Conservation (phyloP, 1,140 invertebrate species). For the Zaprionus vittiger region DNA sequence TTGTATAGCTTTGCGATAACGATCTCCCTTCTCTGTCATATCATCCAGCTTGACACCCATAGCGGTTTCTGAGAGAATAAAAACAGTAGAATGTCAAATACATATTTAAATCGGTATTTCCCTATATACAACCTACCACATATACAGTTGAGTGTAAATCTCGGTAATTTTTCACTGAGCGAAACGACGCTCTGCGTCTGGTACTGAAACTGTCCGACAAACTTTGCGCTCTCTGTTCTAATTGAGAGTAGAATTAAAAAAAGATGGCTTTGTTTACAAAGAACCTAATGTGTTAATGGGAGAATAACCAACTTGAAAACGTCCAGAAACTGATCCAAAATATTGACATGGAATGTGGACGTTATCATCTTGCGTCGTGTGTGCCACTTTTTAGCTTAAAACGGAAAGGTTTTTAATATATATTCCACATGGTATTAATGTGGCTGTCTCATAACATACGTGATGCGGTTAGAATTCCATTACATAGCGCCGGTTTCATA, state of each 20-base stretch:
- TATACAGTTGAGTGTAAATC: slow-evolving; percentile 92
- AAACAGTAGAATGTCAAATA: not conserved
- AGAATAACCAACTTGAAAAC: slow-evolving; percentile 87
- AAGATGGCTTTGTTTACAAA: not conserved
- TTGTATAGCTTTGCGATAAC: slow-evolving; percentile 66
- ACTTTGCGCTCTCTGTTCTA: slow-evolving; percentile 83
- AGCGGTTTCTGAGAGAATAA: slow-evolving; percentile 88
- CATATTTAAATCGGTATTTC: not conserved
- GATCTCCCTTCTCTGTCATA: slow-evolving; percentile 64
- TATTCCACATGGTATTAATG: not conserved
- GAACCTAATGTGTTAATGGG: not conserved
- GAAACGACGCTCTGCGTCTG: slow-evolving; percentile 45
- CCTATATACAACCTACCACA: slow-evolving; percentile 85
- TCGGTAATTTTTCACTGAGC: slow-evolving; percentile 84
- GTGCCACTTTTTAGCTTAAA: slow-evolving; percentile 89
- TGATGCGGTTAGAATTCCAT: slow-evolving; percentile 87
- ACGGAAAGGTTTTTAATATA: too few relatives aligned
- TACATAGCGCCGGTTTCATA: slow-evolving; percentile 88
- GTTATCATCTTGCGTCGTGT: slow-evolving; percentile 92
- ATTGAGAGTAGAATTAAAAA: not conserved
- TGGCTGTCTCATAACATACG: slow-evolving; percentile 78
- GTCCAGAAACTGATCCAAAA: slow-evolving; percentile 90
- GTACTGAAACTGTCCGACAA: slow-evolving; percentile 58
- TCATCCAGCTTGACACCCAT: slow-evolving; percentile 88
- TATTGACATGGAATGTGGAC: slow-evolving; percentile 95